Evolutionary conservation across 2,797 vertebrate genomes (phyloP).

Genomic region (Buceros bicornis): DNA sequence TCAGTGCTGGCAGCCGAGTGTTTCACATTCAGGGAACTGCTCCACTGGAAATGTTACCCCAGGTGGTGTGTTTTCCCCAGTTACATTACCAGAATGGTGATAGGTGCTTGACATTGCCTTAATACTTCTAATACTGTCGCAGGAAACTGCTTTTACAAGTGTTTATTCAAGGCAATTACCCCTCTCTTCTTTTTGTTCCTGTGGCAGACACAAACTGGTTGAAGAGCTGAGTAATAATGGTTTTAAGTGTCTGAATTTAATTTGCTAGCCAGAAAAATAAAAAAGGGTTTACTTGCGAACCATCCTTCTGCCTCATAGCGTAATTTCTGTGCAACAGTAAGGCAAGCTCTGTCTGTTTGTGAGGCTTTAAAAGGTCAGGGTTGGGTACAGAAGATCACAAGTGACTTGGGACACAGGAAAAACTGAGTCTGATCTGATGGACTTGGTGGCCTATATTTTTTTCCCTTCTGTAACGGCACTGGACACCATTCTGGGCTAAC

Average conservation of each 20-base stretch:
- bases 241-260: neutral
- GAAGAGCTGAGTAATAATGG: neutral
- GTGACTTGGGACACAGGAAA: neutral
- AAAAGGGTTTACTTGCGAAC: neutral
- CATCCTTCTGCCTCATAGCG: neutral
- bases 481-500: neutral
- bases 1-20: neutral
- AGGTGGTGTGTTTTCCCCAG: neutral
- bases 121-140: neutral
- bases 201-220: neutral
- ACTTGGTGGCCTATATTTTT: neutral
- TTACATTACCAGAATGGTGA: neutral
- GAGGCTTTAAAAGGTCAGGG: neutral
- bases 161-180: neutral
- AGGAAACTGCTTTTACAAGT: neutral
- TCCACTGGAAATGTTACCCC: neutral
- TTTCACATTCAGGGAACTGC: neutral
- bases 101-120: neutral
- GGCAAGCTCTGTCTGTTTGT: neutral
- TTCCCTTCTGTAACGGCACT: neutral
- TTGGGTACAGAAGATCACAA: constrained; percentile 47
- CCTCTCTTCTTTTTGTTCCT: neutral
- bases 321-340: neutral
- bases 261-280: neutral
- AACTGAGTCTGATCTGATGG: neutral